Evolutionary conservation across 1,140 invertebrate species (phyloP).

Genomic region (Solenopsis fugax): DNA sequence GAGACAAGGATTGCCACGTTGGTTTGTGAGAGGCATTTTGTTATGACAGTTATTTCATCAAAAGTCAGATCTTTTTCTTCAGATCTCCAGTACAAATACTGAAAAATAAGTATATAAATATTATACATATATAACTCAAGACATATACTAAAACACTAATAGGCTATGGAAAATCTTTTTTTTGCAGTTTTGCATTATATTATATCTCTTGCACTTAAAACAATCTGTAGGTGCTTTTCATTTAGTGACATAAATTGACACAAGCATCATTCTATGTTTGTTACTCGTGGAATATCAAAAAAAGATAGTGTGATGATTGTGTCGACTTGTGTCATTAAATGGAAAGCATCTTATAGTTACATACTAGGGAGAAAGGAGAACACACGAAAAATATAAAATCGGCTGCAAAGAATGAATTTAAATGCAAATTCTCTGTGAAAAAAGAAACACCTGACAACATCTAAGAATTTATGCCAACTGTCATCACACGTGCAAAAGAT

Average conservation of each 20-base stretch:
- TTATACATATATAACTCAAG: neutral
- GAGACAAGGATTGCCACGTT: slow-evolving; percentile 48
- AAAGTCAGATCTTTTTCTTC: neutral
- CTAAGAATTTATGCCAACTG: neutral
- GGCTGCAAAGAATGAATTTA: neutral
- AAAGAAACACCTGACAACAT: neutral
- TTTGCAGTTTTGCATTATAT: neutral
- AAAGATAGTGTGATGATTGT: no score
- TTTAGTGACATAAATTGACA: no score
- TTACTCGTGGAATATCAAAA: no score
- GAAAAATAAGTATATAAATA: neutral
- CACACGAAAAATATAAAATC: no score
- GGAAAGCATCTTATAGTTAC: no score
- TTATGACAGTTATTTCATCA: neutral
- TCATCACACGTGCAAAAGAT: neutral
- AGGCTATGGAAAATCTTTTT: neutral
- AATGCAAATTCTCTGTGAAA: neutral
- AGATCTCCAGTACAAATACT: neutral
- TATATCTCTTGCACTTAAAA: neutral
- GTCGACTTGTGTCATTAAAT: no score
- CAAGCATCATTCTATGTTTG: no score
- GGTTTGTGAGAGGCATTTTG: slow-evolving; percentile 11
- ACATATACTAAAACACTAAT: neutral
- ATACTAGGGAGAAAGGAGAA: no score
- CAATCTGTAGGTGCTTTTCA: neutral